Evolutionary conservation across 2,113 vertebrate species (phyloP).

Genomic region (Hylia prasina): DNA sequence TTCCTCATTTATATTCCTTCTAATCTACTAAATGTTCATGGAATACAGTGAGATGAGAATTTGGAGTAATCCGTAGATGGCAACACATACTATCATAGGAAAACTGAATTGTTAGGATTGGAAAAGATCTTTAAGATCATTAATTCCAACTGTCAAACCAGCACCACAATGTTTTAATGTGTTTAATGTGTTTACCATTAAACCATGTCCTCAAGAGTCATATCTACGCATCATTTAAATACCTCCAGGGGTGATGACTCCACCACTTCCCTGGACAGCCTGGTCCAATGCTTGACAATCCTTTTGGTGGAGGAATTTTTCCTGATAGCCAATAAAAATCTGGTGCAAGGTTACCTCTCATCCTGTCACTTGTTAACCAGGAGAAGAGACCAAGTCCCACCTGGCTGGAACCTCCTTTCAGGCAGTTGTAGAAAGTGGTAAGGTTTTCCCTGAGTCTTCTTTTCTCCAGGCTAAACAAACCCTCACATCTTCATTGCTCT

Average conservation of each 20-base stretch:
- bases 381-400: background rate
- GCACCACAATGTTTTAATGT: background rate
- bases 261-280: background rate
- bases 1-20: background rate
- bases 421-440: background rate
- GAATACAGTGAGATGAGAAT: background rate
- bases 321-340: background rate
- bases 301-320: background rate
- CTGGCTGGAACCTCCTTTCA: too few species aligned
- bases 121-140: background rate
- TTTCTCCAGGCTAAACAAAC: background rate
- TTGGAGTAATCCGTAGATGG: background rate
- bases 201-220: background rate
- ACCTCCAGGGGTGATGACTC: background rate
- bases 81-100: background rate
- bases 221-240: background rate
- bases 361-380: background rate
- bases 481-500: background rate
- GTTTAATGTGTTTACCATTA: background rate
- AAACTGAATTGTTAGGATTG: background rate
- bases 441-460: background rate
- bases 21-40: background rate
- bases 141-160: background rate
- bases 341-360: background rate
- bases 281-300: background rate